A percentile compares a stretch with the other conserved stretches of the same genome.
These are phyloP conservation scores for Micronycteris hirsuta DNA, from an alignment of 2,113 vertebrate genomes.

Conservation along the genomic window DNA sequence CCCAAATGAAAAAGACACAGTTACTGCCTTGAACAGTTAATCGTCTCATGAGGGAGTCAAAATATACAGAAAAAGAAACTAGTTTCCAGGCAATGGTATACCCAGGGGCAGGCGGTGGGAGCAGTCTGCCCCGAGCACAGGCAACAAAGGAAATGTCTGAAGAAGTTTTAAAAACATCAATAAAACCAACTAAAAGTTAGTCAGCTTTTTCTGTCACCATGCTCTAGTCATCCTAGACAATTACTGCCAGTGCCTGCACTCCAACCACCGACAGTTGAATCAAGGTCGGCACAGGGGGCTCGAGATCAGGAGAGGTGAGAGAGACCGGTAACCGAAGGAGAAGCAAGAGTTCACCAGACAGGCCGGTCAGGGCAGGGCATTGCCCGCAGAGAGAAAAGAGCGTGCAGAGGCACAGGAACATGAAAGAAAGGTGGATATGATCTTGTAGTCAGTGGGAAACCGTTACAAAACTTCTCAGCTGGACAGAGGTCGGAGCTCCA, in stretches of 20 bases:
- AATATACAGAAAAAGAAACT: slow-evolving; percentile 4
- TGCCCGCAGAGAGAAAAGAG: background rate
- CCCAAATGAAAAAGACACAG: background rate
- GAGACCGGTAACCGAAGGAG: background rate
- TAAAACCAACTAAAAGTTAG: background rate
- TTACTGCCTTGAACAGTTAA: background rate
- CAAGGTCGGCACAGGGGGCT: background rate
- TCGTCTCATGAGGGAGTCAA: background rate
- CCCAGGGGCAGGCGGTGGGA: background rate
- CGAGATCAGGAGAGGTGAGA: background rate
- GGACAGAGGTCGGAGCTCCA: background rate
- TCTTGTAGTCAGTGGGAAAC: background rate
- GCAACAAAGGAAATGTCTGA: background rate
- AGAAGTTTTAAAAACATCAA: slow-evolving; percentile 11
- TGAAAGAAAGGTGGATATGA: background rate
- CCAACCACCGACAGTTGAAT: background rate
- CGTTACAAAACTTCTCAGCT: background rate
- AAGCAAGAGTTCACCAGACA: background rate
- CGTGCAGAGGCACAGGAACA: background rate
- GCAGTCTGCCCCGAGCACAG: background rate
- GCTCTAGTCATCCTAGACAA: background rate
- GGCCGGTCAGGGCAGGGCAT: background rate
- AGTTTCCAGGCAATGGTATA: background rate
- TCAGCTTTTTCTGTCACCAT: background rate
- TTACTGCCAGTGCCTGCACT: background rate